Percentiles rank a stretch among this genome's conserved stretches.
These are phyloP conservation scores for Turdus rufiventris DNA, from an alignment of 2,113 vertebrate species.

Conservation along the genomic window DNA sequence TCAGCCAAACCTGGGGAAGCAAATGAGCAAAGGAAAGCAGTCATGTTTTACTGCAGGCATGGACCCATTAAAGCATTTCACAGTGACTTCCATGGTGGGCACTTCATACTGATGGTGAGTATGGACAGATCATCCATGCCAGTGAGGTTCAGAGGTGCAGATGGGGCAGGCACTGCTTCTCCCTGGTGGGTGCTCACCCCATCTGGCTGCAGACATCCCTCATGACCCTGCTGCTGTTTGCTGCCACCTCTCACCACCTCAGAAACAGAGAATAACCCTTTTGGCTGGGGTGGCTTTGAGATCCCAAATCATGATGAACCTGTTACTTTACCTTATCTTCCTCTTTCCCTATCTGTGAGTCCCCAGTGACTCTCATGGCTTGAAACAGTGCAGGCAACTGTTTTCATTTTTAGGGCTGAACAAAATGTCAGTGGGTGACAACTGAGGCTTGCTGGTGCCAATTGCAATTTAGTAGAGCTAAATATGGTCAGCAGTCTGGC, in stretches of 20 bases:
- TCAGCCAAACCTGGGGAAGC: background rate
- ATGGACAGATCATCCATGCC: fast-evolving
- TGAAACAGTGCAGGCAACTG: conserved; percentile 22
- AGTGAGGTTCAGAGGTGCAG: background rate
- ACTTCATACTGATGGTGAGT: background rate
- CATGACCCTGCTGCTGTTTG: background rate
- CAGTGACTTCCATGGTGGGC: background rate
- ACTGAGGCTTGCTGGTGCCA: conserved; percentile 39
- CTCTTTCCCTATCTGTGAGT: background rate
- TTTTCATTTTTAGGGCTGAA: conserved; percentile 44
- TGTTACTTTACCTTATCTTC: background rate
- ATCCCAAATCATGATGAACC: background rate
- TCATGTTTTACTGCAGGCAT: fast-evolving
- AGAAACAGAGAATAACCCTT: background rate
- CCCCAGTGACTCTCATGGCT: background rate
- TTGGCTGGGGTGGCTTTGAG: background rate
- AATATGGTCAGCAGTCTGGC: conserved; percentile 52
- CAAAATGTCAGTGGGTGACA: conserved; percentile 55
- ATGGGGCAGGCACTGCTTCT: background rate
- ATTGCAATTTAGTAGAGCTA: background rate
- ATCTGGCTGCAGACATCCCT: background rate
- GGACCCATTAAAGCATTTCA: background rate
- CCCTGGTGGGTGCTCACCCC: background rate
- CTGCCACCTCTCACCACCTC: background rate
- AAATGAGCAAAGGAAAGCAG: background rate